Base-by-base conservation (phyloP, 2,797 vertebrate genomes). In the Kryptopterus vitreolus region DNA sequence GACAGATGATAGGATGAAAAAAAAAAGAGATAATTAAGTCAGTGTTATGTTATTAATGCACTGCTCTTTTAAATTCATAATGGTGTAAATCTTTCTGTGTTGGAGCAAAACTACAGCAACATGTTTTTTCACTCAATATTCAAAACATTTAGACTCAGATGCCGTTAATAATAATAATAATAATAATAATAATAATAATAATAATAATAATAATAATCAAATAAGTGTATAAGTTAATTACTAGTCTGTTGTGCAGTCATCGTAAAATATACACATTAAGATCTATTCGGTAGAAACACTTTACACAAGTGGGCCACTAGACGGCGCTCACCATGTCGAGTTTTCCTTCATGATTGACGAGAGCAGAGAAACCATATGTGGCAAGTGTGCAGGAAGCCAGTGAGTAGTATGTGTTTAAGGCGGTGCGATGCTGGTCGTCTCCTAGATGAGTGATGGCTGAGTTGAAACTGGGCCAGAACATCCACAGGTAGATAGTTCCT, bases 401-500 rank as follows among this genome's bases (percentile, higher is more conserved):
- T 0, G 96, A 95, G 89, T 97, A 97, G 92, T 96, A 98, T 0
- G 94, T 95, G 93, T 97, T 98, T 86, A 98, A 80, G 75, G 91
- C 92, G 0, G 95, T 96, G 85, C 96, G 95, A 83, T 95, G 94
- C 90, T 98, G 95, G 9, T 89, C 86, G 0, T 92, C 92, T 22
- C 94, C 91, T 0, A 82, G 89, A 0, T 43, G 82, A 0, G 93
- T 93, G 87, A 94, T 52, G 2, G 95, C 92, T 0, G 96, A 98
- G 91, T 95, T 96, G 85, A 98, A 98, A 84, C 96, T 96, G 24
- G 97, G 97, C 96, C 96, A 98, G 92, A 97, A 98, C 92, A 97
- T 95, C 97, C 97, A 98, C 87, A 98, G 91, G 90, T 89, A 98
- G 89, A 98, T 85, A 58, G 96, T 96, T 70, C 96, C 97, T 97